Evolutionary conservation across 1,140 invertebrate species (phyloP), one percentile per base, ranked within the genome.

Genomic region (Paraescarpia echinospica): DNA sequence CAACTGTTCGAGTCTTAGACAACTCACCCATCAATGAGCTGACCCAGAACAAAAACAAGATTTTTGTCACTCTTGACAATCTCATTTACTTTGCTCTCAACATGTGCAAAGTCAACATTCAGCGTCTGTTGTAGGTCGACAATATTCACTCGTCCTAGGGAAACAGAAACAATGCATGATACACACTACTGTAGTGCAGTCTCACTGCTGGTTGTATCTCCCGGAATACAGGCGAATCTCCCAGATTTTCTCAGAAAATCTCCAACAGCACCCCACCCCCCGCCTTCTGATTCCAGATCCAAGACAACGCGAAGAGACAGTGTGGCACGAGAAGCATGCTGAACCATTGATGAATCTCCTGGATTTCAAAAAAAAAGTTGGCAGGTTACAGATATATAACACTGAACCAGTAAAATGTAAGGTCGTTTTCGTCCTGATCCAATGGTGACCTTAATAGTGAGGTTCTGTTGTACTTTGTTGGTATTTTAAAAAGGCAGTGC

Each of bases 111-210:
- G 96, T 99, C 98, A 51, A 99, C 98, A 96, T 98, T 98, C 0
- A 99, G 96, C 89, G 97, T 97, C 95, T 98, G 98, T n/a, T 98
- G 97, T 89, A 99, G 96, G 93, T 99, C 98, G 27, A 98, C 97
- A 35, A 99, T 97, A 96, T 98, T 98, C 0, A 99, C 97, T 93
- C 99, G 96, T 77, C 96, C 96, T 95, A 94, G 41, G 94, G 94
- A 59, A n/a, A 89, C 92, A 93, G 33, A 77, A 48, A 91, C 91
- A 91, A 31, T 91, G 22, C 59, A 77, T 31, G 22, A 18, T 4
- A 77, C 59, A 77, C 59, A 31, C 4, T 27, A 77, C 2, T 27
- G 18, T 18, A 14, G 12, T 27, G 22, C 14, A 77, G 59, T 22
- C 59, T 77, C 5, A 27, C 59, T 22, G 22, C 59, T 77, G 59